These are phyloP conservation scores for Meteorus colon DNA, from an alignment of 2,888 invertebrate genomes.

Conservation along the genomic window DNA sequence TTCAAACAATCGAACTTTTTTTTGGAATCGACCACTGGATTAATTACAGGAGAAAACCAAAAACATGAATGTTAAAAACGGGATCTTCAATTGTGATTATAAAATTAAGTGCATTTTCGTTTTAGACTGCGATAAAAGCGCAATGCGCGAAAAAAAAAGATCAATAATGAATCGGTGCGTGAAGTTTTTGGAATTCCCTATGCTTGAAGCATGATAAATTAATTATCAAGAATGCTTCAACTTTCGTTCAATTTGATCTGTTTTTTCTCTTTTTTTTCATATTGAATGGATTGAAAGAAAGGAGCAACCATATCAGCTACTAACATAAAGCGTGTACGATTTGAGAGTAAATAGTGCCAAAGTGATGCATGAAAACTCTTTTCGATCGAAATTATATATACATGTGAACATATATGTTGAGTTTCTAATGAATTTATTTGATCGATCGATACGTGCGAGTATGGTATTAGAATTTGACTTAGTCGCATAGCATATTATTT, in stretches of 20 bases:
- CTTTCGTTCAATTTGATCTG: neutral
- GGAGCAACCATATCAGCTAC: conserved; percentile 51
- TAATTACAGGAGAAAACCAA: conserved; percentile 11
- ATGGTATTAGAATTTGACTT: neutral
- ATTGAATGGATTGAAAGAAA: conserved; percentile 27
- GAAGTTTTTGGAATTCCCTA: conserved; percentile 26
- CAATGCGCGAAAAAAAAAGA: conserved; percentile 28
- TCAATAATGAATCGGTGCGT: conserved; percentile 40
- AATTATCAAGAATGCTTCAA: neutral
- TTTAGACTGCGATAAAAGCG: conserved; percentile 49
- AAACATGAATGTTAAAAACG: conserved; percentile 21
- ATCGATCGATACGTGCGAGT: neutral
- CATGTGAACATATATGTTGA: neutral
- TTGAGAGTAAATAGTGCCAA: conserved; percentile 55
- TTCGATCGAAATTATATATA: conserved; percentile 1
- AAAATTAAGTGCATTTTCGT: conserved; percentile 43
- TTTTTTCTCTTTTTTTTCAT: conserved; percentile 30
- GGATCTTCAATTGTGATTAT: conserved; percentile 22
- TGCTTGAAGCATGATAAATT: conserved; percentile 22
- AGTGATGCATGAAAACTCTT: conserved; percentile 47
- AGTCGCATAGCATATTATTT: neutral
- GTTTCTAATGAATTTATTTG: neutral
- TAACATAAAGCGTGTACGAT: conserved; percentile 30
- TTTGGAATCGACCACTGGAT: neutral
- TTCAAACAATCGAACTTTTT: conserved; percentile 15